Evolutionary conservation across 2,888 invertebrate genomes (phyloP), one percentile per base, ranked within the genome.

Genomic region (Lochmaea capreae): DNA sequence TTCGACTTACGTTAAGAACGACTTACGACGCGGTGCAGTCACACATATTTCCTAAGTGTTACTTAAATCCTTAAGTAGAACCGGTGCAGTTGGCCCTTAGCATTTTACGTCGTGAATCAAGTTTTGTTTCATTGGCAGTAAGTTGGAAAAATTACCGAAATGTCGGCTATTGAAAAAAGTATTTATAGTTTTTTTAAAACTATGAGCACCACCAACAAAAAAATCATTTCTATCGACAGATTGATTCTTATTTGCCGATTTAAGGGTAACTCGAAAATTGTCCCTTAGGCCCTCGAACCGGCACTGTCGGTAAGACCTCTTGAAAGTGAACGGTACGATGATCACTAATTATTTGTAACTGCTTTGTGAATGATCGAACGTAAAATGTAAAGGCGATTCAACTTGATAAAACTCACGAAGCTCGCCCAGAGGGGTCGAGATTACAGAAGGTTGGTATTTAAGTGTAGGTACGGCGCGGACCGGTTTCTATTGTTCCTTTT

Each of bases 401-500:
- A 39, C 10, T 54, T 66, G 66, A 66, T 66, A 66, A 66, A 66
- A 66, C 52, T 54, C 66, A 62, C 62, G 66, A 66, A 66, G 39
- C 39, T 52, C 66, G 54, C 66, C 54, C 66, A 43, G 66, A 65
- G 66, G 66, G 66, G 33, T 66, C 66, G 66, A 66, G 54, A 66
- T 66, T 66, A 66, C 66, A 66, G 66, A 52, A 66, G 66, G 65
- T 65, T 65, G 65, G 33, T 33, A 33, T 33, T 8, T 61, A 61
- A 61, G 61, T 61, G 61, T 42, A 61, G 61, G 62, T 62, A 62
- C 62, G 42, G 62, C 54, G 39, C 52, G 26, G 66, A 66, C 66
- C 66, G 66, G 66, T 66, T 66, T 62, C 66, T 66, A 54, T 66
- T 66, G 66, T 66, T 66, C 66, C 66, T 66, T 52, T 66, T 62